Base-by-base conservation (phyloP, 2,113 vertebrate genomes). In the Ornithorhynchus anatinus region DNA sequence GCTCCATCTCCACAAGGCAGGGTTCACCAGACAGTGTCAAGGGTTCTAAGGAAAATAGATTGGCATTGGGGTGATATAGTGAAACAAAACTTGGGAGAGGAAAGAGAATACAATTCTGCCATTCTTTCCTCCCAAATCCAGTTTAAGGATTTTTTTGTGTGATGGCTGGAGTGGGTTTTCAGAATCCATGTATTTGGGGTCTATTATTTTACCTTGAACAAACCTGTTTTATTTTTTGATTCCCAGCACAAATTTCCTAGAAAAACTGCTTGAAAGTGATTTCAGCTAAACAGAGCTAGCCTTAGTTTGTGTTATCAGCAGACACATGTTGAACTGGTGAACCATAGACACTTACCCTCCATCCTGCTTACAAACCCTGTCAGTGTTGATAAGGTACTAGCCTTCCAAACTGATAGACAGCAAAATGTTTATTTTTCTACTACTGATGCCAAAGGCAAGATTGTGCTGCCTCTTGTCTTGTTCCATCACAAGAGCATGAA, bases 361-460 rank as follows among this genome's bases (percentile, higher is more conserved):
- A 86, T 77, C 68, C 32, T 0, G 0, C 53, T 69, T 81, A 20
- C 22, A 72, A 79, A 77, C 27, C 10, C 33, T 44, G 4, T 56
- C 67, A 48, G 27, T 77, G 38, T 52, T 84, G 53, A 59, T 80
- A 82, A 84, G 47, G 53, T 32, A n/a, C 60, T 78, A 68, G 20
- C 54, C 59, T 72, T 67, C 50, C 61, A 86, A 81, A 39, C 9
- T 52, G 59, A 88, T 47, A 65, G 63, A 69, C 42, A 69, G 53
- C 33, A 80, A n/a, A 47, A 59, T 45, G 58, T 77, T 87, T 75
- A 57, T 83, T 85, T 86, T 75, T 43, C 61, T 64, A 58, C 29
- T 75, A 81, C 8, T 74, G 72, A 59, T 35, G 71, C 77, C 84
- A 10, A 0, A 62, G 33, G n/a, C 14, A 17, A 56, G 57, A 66